Conservation (phyloP, 1,140 invertebrate species). For the Trachymyrmex cornetzi region DNA sequence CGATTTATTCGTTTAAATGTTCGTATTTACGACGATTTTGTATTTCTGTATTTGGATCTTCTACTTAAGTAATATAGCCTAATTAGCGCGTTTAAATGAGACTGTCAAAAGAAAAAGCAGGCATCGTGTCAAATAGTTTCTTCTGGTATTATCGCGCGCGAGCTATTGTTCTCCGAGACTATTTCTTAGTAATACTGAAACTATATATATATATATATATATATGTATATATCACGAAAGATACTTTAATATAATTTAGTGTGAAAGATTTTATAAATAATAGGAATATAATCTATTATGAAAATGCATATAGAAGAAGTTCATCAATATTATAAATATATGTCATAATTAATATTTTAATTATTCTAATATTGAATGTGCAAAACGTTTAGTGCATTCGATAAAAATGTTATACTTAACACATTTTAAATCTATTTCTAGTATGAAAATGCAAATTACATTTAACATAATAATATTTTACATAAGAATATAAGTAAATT, state of each 20-base stretch:
- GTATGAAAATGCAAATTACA: background rate
- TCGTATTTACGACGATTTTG: background rate
- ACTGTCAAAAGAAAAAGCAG: constrained; percentile 48
- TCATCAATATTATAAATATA: background rate
- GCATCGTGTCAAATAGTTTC: constrained; percentile 67
- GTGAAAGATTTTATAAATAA: constrained; percentile 62
- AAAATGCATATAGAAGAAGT: background rate
- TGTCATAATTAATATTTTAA: background rate
- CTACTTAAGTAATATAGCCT: constrained; percentile 64
- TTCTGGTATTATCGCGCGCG: constrained; percentile 65
- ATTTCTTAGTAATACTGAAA: constrained; percentile 68
- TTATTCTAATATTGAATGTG: background rate
- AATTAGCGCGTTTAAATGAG: constrained; percentile 59
- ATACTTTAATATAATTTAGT: constrained; percentile 66
- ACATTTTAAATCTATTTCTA: background rate
- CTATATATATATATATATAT: background rate
- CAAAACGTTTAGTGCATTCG: background rate
- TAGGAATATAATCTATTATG: background rate
- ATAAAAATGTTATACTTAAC: background rate
- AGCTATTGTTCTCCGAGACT: constrained; percentile 69
- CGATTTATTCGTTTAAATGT: background rate
- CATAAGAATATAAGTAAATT: background rate
- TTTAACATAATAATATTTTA: background rate
- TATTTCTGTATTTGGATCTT: background rate
- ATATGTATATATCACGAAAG: constrained; percentile 16